phyloP scores from a whole-genome alignment of 2,888 invertebrate species.

The Drymonia ruficornis region DNA sequence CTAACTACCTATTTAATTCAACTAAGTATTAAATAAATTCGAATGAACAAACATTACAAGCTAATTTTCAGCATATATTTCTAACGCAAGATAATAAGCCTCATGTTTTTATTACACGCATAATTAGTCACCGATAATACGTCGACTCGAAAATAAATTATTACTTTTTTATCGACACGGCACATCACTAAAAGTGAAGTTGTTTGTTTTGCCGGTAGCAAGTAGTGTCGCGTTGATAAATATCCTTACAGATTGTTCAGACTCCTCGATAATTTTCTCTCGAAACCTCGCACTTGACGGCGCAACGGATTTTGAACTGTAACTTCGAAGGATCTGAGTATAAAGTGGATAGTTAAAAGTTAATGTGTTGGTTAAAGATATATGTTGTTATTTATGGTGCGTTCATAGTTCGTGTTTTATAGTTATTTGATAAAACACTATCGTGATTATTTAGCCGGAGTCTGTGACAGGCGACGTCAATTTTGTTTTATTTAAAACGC shows the following conservation, averaged over 20 bases:
- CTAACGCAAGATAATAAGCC: not conserved
- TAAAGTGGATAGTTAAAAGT: conserved; percentile 25
- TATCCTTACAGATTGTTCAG: conserved; percentile 82
- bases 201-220: conserved; percentile 83
- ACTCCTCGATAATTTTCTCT: conserved; percentile 79
- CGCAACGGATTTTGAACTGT: conserved; percentile 43
- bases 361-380: conserved; percentile 43
- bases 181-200: conserved; percentile 72
- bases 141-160: conserved; percentile 35
- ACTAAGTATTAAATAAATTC: too few relatives aligned
- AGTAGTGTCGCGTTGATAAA: conserved; percentile 83
- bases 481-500: conserved; percentile 70
- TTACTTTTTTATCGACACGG: conserved; percentile 46
- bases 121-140: conserved; percentile 15
- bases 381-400: conserved; percentile 76
- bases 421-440: conserved; percentile 82
- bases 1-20: too few relatives aligned
- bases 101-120: not conserved
- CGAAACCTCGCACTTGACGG: conserved; percentile 60
- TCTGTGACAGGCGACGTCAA: conserved; percentile 70
- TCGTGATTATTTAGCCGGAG: conserved; percentile 80
- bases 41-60: too few relatives aligned
- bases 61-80: too few relatives aligned
- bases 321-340: conserved; percentile 33
- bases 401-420: conserved; percentile 77